Percentiles rank a stretch among this genome's conserved stretches.
These are phyloP conservation scores for Diaprepes abbreviatus DNA, from an alignment of 2,888 invertebrate species.

Conservation along the genomic window DNA sequence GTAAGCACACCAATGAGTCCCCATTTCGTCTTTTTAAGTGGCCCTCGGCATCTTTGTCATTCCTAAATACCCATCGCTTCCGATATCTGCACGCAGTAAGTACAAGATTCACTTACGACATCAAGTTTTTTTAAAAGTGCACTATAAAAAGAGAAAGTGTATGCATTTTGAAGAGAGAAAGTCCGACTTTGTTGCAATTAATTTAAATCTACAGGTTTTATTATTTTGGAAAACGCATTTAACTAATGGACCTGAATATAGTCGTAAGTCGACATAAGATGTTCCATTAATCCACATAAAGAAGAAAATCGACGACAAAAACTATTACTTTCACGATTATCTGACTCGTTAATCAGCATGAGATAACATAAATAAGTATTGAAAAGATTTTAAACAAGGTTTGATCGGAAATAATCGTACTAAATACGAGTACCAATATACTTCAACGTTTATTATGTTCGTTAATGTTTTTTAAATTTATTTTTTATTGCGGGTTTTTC, in stretches of 20 bases:
- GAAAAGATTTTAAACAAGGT: conserved; percentile 13
- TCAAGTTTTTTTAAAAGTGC: conserved; percentile 36
- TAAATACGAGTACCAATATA: too few relatives aligned
- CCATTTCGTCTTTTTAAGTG: conserved; percentile 13
- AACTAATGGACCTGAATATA: conserved; percentile 27
- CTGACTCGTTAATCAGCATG: conserved; percentile 36
- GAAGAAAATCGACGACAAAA: conserved; percentile 38
- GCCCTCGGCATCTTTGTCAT: conserved; percentile 22
- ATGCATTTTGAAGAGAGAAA: conserved; percentile 43
- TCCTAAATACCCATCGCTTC: conserved; percentile 23
- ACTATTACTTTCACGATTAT: conserved; percentile 40
- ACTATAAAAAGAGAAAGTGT: conserved; percentile 42
- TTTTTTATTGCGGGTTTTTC: too few relatives aligned
- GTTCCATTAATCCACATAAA: conserved; percentile 41
- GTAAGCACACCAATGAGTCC: conserved; percentile 10
- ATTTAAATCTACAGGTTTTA: conserved; percentile 43
- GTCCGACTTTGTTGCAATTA: conserved; percentile 26
- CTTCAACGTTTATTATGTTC: too few relatives aligned
- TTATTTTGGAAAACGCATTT: conserved; percentile 42
- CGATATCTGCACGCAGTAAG: conserved; percentile 13
- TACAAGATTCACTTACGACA: conserved; percentile 39
- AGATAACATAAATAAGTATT: conserved; percentile 36
- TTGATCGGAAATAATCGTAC: background rate
- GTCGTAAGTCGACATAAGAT: background rate
- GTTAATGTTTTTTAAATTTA: too few relatives aligned